A percentile compares a stretch with the other conserved stretches of the same genome.
These are phyloP conservation scores for Patella caerulea DNA, from an alignment of 2,888 invertebrate species.

Conservation along the genomic window DNA sequence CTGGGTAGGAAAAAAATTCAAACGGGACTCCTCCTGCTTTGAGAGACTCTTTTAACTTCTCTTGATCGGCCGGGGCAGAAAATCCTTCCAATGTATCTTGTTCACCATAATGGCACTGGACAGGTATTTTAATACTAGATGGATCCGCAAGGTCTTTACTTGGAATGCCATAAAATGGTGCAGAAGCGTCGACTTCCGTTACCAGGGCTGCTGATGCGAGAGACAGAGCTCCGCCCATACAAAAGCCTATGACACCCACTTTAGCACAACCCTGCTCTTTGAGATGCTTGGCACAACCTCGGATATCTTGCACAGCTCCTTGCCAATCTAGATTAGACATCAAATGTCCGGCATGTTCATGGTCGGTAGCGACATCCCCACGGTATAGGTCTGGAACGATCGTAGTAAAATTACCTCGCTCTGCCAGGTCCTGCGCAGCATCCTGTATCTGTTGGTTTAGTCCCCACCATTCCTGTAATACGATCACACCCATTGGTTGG, in stretches of 20 bases:
- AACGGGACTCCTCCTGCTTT: conserved; percentile 33
- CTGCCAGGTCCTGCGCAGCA: conserved; percentile 38
- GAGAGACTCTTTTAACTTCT: conserved; percentile 43
- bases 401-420: conserved; percentile 46
- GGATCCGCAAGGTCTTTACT: conserved; percentile 43
- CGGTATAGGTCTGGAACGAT: conserved; percentile 56
- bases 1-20: conserved; percentile 46
- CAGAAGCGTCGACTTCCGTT: conserved; percentile 50
- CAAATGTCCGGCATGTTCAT: conserved; percentile 53
- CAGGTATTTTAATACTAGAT: conserved; percentile 49
- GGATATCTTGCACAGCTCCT: conserved; percentile 57
- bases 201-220: conserved; percentile 47
- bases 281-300: conserved; percentile 48
- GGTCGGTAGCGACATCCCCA: conserved; percentile 50
- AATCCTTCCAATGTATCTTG: conserved; percentile 51
- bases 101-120: conserved; percentile 59
- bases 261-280: conserved; percentile 40
- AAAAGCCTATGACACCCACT: conserved; percentile 63
- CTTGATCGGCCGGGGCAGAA: conserved; percentile 51
- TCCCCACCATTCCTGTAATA: conserved; percentile 59
- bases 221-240: conserved; percentile 63
- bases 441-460: conserved; percentile 52
- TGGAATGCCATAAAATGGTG: conserved; percentile 63
- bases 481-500: background rate
- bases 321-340: conserved; percentile 56